Base-by-base conservation (phyloP, 2,888 invertebrate genomes). In the Papilio protenor region DNA sequence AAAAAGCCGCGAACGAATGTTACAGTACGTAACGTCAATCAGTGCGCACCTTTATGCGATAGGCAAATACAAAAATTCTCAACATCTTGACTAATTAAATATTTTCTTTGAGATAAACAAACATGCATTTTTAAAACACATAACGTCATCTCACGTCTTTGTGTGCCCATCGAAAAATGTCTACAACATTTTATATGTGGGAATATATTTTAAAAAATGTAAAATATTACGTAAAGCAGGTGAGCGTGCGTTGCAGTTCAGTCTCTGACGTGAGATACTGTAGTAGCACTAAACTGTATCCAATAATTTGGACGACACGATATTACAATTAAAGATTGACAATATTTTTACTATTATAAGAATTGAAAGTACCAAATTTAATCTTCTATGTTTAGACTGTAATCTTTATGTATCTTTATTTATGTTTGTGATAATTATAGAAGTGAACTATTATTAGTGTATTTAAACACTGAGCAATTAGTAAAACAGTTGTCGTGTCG, bases 171-270 rank as follows among this genome's bases (percentile, higher is more conserved):
- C 33, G 21, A 40, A 8, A 40, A 40, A 40, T 40, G 8, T 5
- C 40, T 40, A 40, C 8, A 40, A 8, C 8, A 40, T 5, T 5
- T 33, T 33, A 33, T 40, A 40, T 23, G 57, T 21, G 18, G n/a
- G 8, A 10, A 10, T 2, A n/a, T 6, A 21, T 55, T 55, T 55
- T 55, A 72, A 72, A 69, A 77, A 33, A 40, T n/a, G 12, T 66
- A 21, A 59, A 33, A 49, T 33, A 52, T 77, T 77, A 77, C 61
- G 70, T 75, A 77, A 77, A 52, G n/a, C 47, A 52, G 40, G 73
- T 59, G 70, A 77, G 72, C n/a, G 76, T 77, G 52, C 33, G 18
- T 57, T 49, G 59, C 70, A 27, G 70, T 40, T 64, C 52, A 33
- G 10, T 40, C n/a, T 12, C 6, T 71, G 59, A 33, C 66, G 47